phyloP scores from a whole-genome alignment of 2,888 invertebrate species.

The Entomobrya multifasciata region DNA sequence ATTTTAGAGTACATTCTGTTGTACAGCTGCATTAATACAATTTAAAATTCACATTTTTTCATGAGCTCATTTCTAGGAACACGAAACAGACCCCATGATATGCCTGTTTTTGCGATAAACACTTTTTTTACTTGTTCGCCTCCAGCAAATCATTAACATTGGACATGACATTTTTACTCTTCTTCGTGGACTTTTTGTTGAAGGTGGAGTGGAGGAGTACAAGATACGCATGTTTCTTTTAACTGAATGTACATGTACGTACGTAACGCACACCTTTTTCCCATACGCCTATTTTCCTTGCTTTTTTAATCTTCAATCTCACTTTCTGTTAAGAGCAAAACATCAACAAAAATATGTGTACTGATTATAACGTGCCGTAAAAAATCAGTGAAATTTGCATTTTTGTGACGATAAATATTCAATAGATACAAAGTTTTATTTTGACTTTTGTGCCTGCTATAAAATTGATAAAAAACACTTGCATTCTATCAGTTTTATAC shows the following conservation, averaged over 20 bases:
- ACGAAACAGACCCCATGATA: no score
- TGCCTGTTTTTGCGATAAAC: neutral
- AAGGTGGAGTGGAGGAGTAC: neutral
- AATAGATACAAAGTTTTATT: neutral
- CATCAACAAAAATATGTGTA: neutral
- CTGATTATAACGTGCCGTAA: neutral
- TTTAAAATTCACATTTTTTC: conserved; percentile 15
- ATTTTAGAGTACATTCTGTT: neutral
- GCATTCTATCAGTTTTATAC: neutral
- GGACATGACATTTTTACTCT: neutral
- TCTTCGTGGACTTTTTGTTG: neutral
- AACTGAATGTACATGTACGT: neutral
- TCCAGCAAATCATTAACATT: conserved; percentile 6
- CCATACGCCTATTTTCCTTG: conserved; percentile 7
- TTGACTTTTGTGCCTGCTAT: neutral
- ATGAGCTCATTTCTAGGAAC: neutral
- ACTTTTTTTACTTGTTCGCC: conserved; percentile 12
- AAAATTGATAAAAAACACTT: neutral
- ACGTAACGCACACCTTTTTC: no score
- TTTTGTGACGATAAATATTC: neutral
- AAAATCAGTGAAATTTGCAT: neutral
- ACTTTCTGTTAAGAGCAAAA: conserved; percentile 30
- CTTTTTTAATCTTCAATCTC: conserved; percentile 3
- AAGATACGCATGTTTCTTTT: neutral
- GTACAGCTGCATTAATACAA: neutral